Evolutionary conservation across 2,888 invertebrate genomes (phyloP), one percentile per base, ranked within the genome.

Genomic region (Orthonevra nobilis): DNA sequence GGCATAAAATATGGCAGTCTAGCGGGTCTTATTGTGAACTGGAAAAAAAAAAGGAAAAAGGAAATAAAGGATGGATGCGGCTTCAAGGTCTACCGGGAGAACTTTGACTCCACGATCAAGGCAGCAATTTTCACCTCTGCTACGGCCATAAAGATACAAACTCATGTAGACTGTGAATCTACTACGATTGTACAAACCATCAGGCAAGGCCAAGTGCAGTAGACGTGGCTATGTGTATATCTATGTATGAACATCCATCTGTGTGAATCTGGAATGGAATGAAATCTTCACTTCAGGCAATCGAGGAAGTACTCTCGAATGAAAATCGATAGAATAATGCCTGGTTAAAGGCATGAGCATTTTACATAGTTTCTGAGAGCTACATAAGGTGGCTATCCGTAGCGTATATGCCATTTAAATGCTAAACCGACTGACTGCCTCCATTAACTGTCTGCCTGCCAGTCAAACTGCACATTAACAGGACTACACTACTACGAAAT

Each of bases 241-340:
- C n/a, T 36, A 44, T 14, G 32, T 19, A 32, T 10, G 2, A n/a
- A 9, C 10, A 10, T 1, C 12, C 6, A 12, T 30, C 12, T 52
- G 23, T 52, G 50, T 52, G 28, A 48, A 20, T 36, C 17, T 54
- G 36, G 38, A 26, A 26, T n/a, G 28, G 66, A 40, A 28, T 19
- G 19, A 58, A 66, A 63, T 69, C 30, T n/a, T n/a, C 34, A 40
- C 81, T 81, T 40, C 74, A 66, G 81, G 81, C 81, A 68, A 81
- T 81, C 64, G 73, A 28, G 52, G 72, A 69, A 81, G 68, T 63
- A 81, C 69, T n/a, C n/a, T 81, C 81, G 64, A 58, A 75, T 75
- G 69, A 75, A 81, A 81, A 81, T 81, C 81, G 75, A 81, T 81
- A 81, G 70, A 81, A 58, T 52, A 52, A 48, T n/a, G n/a, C n/a